Evolutionary conservation across 2,797 vertebrate genomes (phyloP).

Genomic region (Lepilemur ruficaudatus): DNA sequence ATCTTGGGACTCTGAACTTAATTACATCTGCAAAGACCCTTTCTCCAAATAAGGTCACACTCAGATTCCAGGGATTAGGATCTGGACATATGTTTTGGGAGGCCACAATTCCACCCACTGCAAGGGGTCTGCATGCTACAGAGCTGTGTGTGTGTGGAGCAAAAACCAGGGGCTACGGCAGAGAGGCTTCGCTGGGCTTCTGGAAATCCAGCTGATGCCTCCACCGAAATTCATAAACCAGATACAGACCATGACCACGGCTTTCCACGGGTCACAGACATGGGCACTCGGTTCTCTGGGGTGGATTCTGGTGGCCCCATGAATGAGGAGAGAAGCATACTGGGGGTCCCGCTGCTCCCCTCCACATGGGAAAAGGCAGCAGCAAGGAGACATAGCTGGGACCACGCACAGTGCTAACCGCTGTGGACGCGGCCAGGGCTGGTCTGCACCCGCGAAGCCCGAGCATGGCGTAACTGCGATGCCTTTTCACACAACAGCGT

Average conservation of each 20-base stretch:
- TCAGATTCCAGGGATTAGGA: neutral
- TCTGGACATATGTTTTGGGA: too few relatives aligned
- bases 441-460: too few relatives aligned
- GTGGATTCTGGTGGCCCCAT: neutral
- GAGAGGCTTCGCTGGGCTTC: neutral
- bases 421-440: rapidly evolving
- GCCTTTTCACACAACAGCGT: neutral
- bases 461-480: rapidly evolving
- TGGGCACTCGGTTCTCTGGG: rapidly evolving
- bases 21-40: neutral
- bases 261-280: neutral
- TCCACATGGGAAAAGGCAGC: neutral
- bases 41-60: neutral
- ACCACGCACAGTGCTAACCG: rapidly evolving
- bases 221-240: neutral
- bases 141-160: neutral
- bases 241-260: too few relatives aligned
- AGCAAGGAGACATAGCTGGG: neutral
- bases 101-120: neutral
- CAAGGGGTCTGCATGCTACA: neutral
- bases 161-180: neutral
- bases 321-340: neutral
- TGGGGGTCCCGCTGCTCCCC: neutral
- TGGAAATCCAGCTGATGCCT: neutral
- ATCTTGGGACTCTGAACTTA: neutral